These are phyloP conservation scores for Aphidoletes aphidimyza DNA, from an alignment of 2,888 invertebrate genomes.

Conservation along the genomic window DNA sequence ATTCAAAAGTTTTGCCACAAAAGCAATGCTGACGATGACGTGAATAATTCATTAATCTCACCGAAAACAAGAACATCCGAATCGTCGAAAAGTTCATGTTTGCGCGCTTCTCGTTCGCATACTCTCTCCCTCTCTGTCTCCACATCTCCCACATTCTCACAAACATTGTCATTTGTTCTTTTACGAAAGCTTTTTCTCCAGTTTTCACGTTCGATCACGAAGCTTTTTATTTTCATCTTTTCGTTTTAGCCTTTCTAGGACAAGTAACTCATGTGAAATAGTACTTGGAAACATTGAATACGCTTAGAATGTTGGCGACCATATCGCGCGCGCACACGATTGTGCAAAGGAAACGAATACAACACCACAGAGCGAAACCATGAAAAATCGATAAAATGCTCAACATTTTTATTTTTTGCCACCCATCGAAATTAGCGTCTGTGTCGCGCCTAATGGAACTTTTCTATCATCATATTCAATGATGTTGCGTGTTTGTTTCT, in stretches of 20 bases:
- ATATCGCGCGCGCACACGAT: neutral
- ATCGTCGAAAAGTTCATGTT: neutral
- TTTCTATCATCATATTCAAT: constrained; percentile 10
- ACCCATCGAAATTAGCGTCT: constrained; percentile 45
- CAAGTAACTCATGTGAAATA: constrained; percentile 40
- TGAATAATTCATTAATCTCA: constrained; percentile 36
- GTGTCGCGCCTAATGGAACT: constrained; percentile 36
- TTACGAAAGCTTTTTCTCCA: constrained; percentile 30
- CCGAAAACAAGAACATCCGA: neutral
- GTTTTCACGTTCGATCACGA: neutral
- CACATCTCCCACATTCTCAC: neutral
- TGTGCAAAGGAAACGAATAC: neutral
- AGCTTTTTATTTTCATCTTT: neutral
- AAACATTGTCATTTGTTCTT: neutral
- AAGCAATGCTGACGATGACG: neutral
- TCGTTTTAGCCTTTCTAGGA: neutral
- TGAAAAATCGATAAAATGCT: constrained; percentile 46
- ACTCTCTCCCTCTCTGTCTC: neutral
- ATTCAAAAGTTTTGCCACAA: neutral
- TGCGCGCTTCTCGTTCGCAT: neutral
- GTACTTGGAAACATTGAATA: neutral
- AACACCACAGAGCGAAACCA: neutral
- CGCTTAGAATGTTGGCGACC: neutral
- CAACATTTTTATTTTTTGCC: constrained; percentile 19
- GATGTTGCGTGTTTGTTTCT: constrained; percentile 43